These are phyloP conservation scores for Aurelia coerulea DNA, from an alignment of 30 jellyfish, hydroid and myxozoan genomes.

Conservation along the genomic window DNA sequence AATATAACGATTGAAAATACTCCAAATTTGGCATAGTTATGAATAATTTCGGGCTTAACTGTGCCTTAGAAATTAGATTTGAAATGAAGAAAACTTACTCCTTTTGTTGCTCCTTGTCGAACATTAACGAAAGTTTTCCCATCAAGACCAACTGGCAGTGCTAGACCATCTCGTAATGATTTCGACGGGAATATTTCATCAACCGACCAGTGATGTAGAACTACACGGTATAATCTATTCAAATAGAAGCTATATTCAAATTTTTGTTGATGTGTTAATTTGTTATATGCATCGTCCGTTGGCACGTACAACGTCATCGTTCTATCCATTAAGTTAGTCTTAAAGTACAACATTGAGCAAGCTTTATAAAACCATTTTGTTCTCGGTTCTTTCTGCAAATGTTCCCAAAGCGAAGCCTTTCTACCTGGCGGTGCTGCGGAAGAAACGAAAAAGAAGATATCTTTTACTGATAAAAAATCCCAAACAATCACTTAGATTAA, in stretches of 20 bases:
- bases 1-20: no score
- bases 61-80: no score
- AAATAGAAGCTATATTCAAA: background rate
- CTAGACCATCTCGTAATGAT: constrained; percentile 5
- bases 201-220: constrained; percentile 4
- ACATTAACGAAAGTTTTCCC: constrained; percentile 36
- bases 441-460: background rate
- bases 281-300: constrained; percentile 16
- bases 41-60: no score
- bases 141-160: constrained; percentile 19
- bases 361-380: constrained; percentile 14
- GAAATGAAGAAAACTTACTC: no score
- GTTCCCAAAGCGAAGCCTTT: constrained; percentile 27
- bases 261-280: background rate
- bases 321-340: background rate
- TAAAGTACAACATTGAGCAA: background rate
- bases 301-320: constrained; percentile 15
- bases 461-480: no score
- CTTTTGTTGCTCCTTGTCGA: background rate
- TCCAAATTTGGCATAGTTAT: no score
- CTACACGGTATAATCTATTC: constrained; percentile 8
- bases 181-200: constrained; percentile 6
- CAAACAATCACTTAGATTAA: no score
- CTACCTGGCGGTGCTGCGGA: background rate
- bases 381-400: constrained; percentile 2